Evolutionary conservation across 2,797 vertebrate species (phyloP).

Genomic region (Sebastes ruberrimus): DNA sequence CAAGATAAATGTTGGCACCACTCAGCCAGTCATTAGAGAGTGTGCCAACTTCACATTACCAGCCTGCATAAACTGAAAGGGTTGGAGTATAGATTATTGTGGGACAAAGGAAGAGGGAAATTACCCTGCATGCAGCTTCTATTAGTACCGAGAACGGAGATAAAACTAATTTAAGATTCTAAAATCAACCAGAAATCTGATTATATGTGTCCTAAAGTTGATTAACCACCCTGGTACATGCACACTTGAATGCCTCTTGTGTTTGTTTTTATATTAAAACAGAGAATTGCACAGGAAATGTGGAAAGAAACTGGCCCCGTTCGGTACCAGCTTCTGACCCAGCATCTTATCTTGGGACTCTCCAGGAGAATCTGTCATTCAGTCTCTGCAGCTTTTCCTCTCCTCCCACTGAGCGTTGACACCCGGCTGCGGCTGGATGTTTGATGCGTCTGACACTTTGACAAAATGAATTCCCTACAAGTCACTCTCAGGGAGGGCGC

Average conservation of each 20-base stretch:
- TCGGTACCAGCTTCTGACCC: constrained; percentile 1
- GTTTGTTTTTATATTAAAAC: neutral
- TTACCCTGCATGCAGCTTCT: neutral
- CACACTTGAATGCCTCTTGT: neutral
- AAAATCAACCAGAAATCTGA: neutral
- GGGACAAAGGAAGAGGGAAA: neutral
- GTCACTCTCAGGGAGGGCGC: constrained; percentile 22
- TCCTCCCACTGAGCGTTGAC: constrained; percentile 29
- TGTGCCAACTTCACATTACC: neutral
- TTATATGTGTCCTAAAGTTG: neutral
- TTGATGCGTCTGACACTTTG: constrained; percentile 61
- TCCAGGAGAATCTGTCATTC: constrained; percentile 38
- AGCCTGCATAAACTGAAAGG: neutral
- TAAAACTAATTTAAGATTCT: neutral
- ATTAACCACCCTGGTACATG: neutral
- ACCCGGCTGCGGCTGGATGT: constrained; percentile 17
- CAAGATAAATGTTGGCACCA: neutral
- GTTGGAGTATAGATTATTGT: neutral
- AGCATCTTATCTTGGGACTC: neutral
- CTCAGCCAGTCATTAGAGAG: neutral
- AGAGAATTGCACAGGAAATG: neutral
- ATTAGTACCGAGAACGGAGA: neutral
- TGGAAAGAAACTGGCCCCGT: neutral
- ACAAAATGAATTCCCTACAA: constrained; percentile 54
- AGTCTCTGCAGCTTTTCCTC: neutral